Evolutionary conservation across 2,797 vertebrate genomes (phyloP), one percentile per base, ranked within the genome.

Genomic region (Lophius americanus): DNA sequence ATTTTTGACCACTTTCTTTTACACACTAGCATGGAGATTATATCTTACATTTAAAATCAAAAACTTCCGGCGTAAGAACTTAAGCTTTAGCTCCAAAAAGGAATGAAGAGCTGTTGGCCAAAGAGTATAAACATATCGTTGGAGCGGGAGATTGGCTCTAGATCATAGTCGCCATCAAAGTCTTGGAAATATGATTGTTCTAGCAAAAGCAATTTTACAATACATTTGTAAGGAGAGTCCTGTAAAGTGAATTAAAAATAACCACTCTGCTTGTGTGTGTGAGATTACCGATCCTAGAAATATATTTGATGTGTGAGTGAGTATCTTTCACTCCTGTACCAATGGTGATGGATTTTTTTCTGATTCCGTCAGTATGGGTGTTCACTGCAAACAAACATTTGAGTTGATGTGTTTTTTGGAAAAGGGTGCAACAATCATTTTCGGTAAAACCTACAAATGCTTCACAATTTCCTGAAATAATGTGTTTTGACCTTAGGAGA

Each of bases 201-300:
- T 12, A 51, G 51, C 11, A 23, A 10, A 44, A 23, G 7, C 0
- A 14, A 8, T 4, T 6, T 8, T 3, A 39, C 41, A 63, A 6
- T 14, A n/a, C 0, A 3, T 44, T 47, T 68, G 53, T 33, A 39
- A 32, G 10, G 6, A 11, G 3, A 23, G n/a, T 55, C 48, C 53
- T 37, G 14, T 46, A n/a, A 51, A 56, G 23, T 41, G 8, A 67
- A 57, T 5, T 47, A 32, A 36, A 37, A 32, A 55, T 55, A 13
- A 32, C 33, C 6, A 55, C 46, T 14, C 50, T 10, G 51, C 33
- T 47, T 53, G n/a, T 5, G 55, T 33, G 9, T 58, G 11, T 58
- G 70, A 38, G 53, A 61, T 68, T 58, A 51, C 49, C 69, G 60
- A 67, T 64, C 43, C 56, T 37, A 14, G 41, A 76, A 80, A 82